Evolutionary conservation across 2,888 invertebrate species (phyloP), one percentile per base, ranked within the genome.

Genomic region (Theretra japonica): DNA sequence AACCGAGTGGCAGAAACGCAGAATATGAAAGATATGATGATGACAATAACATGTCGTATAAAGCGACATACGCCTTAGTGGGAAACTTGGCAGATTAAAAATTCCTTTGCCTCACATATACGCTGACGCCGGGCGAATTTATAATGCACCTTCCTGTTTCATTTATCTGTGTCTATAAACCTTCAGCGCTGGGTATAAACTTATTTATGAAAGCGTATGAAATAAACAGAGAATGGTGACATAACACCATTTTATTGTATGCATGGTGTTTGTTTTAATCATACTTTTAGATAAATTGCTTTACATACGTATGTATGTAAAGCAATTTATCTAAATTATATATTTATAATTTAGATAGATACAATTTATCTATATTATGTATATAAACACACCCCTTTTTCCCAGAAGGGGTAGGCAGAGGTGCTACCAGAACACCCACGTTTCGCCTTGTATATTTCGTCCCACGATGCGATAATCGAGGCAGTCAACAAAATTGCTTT

Each of bases 61-160:
- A 62, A 75, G 70, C 73, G 74, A 79, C 77, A 78, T 73, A 76
- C 77, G 76, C 81, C 74, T 82, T 76, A 72, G 75, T 75, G 72
- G 75, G 73, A 79, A 82, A 80, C 77, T 84, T 85, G 79, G 80
- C 76, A 87, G 83, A 88, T 88, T 88, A 88, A 88, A 88, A 85
- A 88, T 88, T 88, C 87, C 84, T 82, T 77, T 75, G 80, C 75
- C 79, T 75, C 77, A 77, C 79, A 76, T 74, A 78, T 80, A 78
- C 76, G 79, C 77, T 80, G 81, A 84, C 83, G 83, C 79, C 76
- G 73, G 75, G 73, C 77, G 84, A 86, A 86, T 86, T 83, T 82
- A 81, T 86, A 86, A 87, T 83, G 73, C 77, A 79, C 74, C 74
- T 75, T 72, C 65, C 62, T 65, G 62, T 65, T 65, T 48, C 65